Percentiles rank a stretch among this genome's conserved stretches.
Conservation (phyloP, 2,888 invertebrate genomes). For the Eurois occulta region DNA sequence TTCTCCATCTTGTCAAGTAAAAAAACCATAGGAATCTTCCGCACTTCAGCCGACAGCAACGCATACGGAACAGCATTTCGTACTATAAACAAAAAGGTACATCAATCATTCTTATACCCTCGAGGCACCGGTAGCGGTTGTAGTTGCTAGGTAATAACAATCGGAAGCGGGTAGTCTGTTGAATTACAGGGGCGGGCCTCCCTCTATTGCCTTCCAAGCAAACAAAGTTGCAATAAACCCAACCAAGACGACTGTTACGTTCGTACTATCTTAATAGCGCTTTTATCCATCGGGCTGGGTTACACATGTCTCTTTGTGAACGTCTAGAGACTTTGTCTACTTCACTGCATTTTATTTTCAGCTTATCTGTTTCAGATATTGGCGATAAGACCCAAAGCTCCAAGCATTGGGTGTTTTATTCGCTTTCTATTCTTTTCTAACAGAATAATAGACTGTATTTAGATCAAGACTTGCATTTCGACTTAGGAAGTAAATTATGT, state of each 20-base stretch:
- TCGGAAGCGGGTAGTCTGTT: conserved; percentile 81
- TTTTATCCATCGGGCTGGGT: conserved; percentile 81
- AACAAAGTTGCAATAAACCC: conserved; percentile 88
- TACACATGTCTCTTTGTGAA: conserved; percentile 84
- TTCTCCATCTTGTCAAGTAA: conserved; percentile 23
- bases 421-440: conserved; percentile 43
- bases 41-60: conserved; percentile 20
- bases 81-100: conserved; percentile 64
- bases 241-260: conserved; percentile 80
- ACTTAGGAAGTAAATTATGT: conserved; percentile 24
- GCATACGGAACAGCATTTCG: conserved; percentile 47
- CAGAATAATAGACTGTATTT: conserved; percentile 41
- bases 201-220: conserved; percentile 83
- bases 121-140: conserved; percentile 62
- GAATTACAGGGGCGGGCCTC: conserved; percentile 78
- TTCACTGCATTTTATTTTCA: conserved; percentile 78
- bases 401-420: conserved; percentile 55
- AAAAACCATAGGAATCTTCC: conserved; percentile 16
- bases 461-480: conserved; percentile 35
- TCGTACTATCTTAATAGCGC: conserved; percentile 80
- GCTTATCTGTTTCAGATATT: conserved; percentile 66
- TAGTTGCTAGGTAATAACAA: conserved; percentile 83
- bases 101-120: conserved; percentile 69
- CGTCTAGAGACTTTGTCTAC: conserved; percentile 72
- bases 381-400: conserved; percentile 55